phyloP scores from a whole-genome alignment of 2,888 invertebrate genomes.

The Isotomurus palustris region DNA sequence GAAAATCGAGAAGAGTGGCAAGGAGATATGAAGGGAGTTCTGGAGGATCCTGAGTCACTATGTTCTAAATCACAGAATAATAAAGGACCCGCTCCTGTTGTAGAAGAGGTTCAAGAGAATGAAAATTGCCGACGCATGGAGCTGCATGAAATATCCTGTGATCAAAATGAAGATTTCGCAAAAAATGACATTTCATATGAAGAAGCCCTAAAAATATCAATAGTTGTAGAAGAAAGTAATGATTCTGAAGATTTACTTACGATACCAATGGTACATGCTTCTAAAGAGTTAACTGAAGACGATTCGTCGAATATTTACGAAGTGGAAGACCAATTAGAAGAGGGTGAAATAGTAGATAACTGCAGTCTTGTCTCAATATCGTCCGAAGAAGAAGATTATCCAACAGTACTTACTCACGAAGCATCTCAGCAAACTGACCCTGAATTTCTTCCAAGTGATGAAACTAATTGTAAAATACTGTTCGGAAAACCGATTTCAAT shows the following conservation, averaged over 20 bases:
- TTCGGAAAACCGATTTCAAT: slow-evolving; percentile 3
- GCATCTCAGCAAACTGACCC: neutral
- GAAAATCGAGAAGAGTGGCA: no score
- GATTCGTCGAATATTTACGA: neutral
- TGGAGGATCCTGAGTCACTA: no score
- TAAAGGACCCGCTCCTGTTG: no score
- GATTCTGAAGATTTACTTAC: neutral
- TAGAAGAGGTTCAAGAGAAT: no score
- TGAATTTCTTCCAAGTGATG: neutral
- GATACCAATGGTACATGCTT: neutral
- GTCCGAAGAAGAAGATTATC: neutral
- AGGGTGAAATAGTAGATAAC: neutral
- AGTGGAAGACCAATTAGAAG: neutral
- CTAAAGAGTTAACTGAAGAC: neutral
- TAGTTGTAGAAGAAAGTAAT: neutral
- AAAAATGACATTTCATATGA: no score
- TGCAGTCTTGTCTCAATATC: neutral
- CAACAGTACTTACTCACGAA: neutral
- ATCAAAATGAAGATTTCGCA: no score
- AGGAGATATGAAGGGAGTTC: no score
- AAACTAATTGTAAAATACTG: slow-evolving; percentile 4
- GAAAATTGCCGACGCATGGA: no score
- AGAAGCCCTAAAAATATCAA: no score
- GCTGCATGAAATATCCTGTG: no score
- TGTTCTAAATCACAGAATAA: no score